Conservation (phyloP, 1,140 invertebrate genomes). For the Chlorops oryzae region DNA sequence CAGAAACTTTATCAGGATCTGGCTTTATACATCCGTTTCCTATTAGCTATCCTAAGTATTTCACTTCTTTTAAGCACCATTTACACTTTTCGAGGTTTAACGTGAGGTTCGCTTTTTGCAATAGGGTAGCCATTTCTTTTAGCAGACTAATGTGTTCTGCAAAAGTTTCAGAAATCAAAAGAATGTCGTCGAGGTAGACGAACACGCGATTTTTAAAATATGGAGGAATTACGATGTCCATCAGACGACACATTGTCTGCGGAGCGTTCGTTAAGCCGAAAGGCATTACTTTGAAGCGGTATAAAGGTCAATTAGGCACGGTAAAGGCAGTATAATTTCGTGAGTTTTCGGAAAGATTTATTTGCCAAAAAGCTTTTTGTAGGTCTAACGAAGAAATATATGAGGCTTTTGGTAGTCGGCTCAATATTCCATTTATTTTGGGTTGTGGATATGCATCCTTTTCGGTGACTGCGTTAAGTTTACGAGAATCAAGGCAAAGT, state of each 20-base stretch:
- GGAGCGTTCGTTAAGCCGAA: constrained; percentile 8
- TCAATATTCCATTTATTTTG: too few relatives aligned
- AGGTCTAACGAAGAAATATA: too few relatives aligned
- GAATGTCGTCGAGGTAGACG: constrained; percentile 13
- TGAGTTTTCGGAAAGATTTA: too few relatives aligned
- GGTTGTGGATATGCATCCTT: too few relatives aligned
- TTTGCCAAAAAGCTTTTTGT: too few relatives aligned
- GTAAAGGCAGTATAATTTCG: too few relatives aligned
- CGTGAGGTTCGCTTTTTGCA: constrained; percentile 5
- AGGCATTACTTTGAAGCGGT: constrained; percentile 10
- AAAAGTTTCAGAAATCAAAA: constrained; percentile 8
- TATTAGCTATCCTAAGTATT: constrained; percentile 8
- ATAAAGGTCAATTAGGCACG: constrained; percentile 4
- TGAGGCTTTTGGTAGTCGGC: too few relatives aligned
- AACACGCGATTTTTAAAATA: constrained; percentile 9
- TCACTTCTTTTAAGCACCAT: constrained; percentile 39
- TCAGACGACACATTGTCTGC: constrained; percentile 5
- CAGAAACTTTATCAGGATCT: constrained; percentile 9
- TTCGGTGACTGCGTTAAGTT: too few relatives aligned
- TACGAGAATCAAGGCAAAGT: too few relatives aligned
- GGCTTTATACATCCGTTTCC: constrained; percentile 25
- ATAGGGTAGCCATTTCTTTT: neutral
- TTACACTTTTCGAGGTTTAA: constrained; percentile 24
- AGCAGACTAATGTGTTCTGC: constrained; percentile 2
- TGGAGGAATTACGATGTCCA: constrained; percentile 7